phyloP scores from a whole-genome alignment of 2,113 vertebrate genomes.

The Polypterus bichir region DNA sequence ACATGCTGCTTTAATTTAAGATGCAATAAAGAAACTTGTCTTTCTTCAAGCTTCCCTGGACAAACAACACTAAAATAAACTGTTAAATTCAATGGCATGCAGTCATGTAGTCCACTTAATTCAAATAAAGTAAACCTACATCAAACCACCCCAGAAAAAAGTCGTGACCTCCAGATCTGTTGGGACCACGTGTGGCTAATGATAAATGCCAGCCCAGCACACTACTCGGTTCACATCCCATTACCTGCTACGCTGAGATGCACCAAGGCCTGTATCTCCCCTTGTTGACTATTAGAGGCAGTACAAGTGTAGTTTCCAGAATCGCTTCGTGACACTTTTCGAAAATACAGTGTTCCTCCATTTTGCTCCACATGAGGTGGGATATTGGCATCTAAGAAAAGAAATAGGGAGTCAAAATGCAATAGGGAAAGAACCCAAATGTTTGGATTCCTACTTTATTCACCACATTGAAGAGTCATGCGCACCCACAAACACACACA shows the following conservation, averaged over 20 bases:
- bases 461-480: not conserved
- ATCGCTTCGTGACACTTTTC: constrained; percentile 69
- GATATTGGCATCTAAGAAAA: constrained; percentile 64
- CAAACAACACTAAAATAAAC: too few relatives aligned
- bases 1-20: too few relatives aligned
- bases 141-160: too few relatives aligned
- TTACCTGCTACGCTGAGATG: constrained; percentile 82
- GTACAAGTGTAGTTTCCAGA: constrained; percentile 86
- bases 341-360: constrained; percentile 69
- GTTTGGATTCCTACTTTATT: not conserved
- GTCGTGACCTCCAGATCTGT: too few relatives aligned
- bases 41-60: too few relatives aligned
- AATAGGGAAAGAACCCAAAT: not conserved
- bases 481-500: too few relatives aligned
- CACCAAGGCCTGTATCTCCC: constrained; percentile 77
- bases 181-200: not conserved
- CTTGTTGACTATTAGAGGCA: constrained; percentile 79
- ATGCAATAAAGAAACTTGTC: too few relatives aligned
- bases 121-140: too few relatives aligned
- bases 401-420: constrained; percentile 7
- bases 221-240: not conserved
- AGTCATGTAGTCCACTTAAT: too few relatives aligned
- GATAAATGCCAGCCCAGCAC: not conserved
- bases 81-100: too few relatives aligned
- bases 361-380: constrained; percentile 63